Evolutionary conservation across 2,797 vertebrate species (phyloP), one percentile per base, ranked within the genome.

Genomic region (Poecilia wingei): DNA sequence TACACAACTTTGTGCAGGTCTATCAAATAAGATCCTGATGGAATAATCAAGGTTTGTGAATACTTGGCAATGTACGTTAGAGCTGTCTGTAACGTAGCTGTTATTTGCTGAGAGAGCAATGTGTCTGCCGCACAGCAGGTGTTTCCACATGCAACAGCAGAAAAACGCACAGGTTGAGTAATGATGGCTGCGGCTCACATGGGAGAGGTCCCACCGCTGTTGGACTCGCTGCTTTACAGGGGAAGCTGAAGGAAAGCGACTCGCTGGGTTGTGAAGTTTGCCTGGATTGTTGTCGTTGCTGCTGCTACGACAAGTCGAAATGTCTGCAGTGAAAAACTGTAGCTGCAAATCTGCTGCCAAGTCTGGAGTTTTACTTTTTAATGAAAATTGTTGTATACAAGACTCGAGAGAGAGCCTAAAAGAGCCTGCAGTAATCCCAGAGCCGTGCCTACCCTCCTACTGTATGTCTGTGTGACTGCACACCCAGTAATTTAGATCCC

Each of bases 71-170:
- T 43, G 7, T 43, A 22, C 6, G 5, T 45, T 45, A 70, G 12
- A 28, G 41, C 41, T 45, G 0, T 28, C 25, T 70, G 41, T 9
- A 16, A 31, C 12, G 13, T 79, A 78, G 79, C 77, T 68, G 79
- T 33, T 81, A 55, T 81, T 82, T 76, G 78, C 79, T 45, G 8
- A 55, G 55, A 82, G 41, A 83, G 89, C 82, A 78, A 86, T 76
- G 74, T 33, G 13, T 55, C 51, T 71, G 41, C 28, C 55, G 14
- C 41, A 20, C 41, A 70, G 64, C 64, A 80, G 73, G 51, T 71
- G 74, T 70, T 80, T 80, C 59, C 28, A 59, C 74, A 71, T 9
- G 59, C 72, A 51, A 68, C 78, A 74, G 72, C 78, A 74, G 33
- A 55, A 80, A 75, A 70, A 33, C 39, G 43, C 74, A 61, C 74